phyloP scores from a whole-genome alignment of 2,113 vertebrate genomes.

The Eurystomus gularis region DNA sequence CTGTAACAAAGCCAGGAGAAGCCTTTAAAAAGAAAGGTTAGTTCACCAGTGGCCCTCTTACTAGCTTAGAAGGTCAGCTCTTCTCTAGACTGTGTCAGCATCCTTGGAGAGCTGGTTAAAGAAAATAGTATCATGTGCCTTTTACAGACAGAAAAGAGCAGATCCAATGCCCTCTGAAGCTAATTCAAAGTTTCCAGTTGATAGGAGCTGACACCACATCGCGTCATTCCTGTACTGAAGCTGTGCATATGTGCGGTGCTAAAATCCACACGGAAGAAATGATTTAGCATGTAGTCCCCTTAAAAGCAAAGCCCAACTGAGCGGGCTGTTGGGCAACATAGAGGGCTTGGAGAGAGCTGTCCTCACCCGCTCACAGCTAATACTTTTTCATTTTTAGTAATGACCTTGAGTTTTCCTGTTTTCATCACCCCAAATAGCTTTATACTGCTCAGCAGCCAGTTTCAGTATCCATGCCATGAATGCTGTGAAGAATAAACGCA shows the following conservation, averaged over 20 bases:
- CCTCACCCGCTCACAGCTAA: not conserved
- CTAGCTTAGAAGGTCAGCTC: constrained; percentile 43
- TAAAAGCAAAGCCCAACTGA: not conserved
- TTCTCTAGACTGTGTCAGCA: constrained; percentile 43
- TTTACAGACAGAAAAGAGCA: constrained; percentile 35
- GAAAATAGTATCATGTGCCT: constrained; percentile 38
- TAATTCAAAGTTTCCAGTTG: constrained; percentile 41
- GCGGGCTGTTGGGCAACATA: not conserved
- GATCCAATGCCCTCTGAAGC: constrained; percentile 30
- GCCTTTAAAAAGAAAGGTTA: constrained; percentile 33
- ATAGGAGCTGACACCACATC: constrained; percentile 18
- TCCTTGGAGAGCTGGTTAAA: constrained; percentile 53
- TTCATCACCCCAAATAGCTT: not conserved
- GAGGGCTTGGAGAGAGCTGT: not conserved
- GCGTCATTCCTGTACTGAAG: not conserved
- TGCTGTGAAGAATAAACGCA: not conserved
- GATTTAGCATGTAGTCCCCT: not conserved
- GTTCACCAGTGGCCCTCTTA: constrained; percentile 11
- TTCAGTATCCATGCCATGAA: not conserved
- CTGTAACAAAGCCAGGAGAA: constrained; percentile 19
- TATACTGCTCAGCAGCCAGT: not conserved
- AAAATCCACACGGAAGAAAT: constrained; percentile 12
- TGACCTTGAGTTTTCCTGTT: not conserved
- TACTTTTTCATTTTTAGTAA: constrained; percentile 11
- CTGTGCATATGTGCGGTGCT: not conserved